Base-by-base conservation (phyloP, 2,113 vertebrate genomes). In the Callocephalon fimbriatum region DNA sequence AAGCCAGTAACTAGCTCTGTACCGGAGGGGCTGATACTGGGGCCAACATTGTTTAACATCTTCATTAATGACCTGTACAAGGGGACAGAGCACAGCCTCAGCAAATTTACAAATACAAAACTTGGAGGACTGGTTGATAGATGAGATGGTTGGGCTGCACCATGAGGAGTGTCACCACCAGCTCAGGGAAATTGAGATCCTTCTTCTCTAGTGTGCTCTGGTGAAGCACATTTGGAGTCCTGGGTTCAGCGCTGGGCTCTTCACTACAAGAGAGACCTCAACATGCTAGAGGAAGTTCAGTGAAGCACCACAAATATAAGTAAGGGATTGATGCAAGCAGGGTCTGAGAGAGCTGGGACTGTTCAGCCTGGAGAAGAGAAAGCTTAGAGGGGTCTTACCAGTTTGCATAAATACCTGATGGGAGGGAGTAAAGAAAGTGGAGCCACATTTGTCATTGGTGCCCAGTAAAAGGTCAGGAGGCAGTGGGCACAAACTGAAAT, bases 111-210 rank as follows among this genome's bases (percentile, higher is more conserved):
- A 77, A 27, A 38, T 20, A 40, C 8, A 70, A n/a, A 37, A 23
- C 17, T 68, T 7, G 3, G 15, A 72, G 22, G 29, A 40, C 7
- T 31, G 9, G 15, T 29, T 66, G 37, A 56, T 58, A 81, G 59
- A 81, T 6, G 2, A 9, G 11, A 26, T 31, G 12, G 10, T 15
- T 89, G 37, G 35, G 35, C 27, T 76, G 19, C 12, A 50, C 10
- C 22, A 72, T 23, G 23, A 68, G 66, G 2, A 51, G 7, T 15
- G 37, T 47, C 1, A 2, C 17, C 1, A 0, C 26, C 50, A 70
- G 25, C 20, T 29, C n/a, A 27, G 79, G 53, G 29, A 42, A 32
- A 8, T 19, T 3, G 2, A 53, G 2, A 53, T 59, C n/a, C 27
- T 86, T 81, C 38, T 13, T 35, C 19, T 75, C 16, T 56, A 2